A percentile compares a stretch with the other conserved stretches of the same genome.
Evolutionary conservation across 2,888 invertebrate species (phyloP).

Genomic region (Leptinotarsa peninsularis): DNA sequence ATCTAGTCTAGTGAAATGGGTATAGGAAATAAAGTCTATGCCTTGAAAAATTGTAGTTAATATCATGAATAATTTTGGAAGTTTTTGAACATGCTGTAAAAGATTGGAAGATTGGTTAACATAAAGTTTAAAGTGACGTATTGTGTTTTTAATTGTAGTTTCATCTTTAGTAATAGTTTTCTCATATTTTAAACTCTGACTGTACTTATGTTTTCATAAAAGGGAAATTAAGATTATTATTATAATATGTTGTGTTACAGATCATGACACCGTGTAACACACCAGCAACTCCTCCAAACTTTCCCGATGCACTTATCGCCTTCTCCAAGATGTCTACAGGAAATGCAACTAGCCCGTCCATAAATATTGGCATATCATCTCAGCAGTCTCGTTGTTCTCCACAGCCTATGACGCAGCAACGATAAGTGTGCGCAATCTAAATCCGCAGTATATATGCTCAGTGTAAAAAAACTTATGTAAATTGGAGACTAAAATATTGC

Average conservation of each 20-base stretch:
- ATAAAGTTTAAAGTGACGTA: too few species aligned
- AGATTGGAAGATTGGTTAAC: too few species aligned
- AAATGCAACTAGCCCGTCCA: conserved; percentile 68
- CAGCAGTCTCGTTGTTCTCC: conserved; percentile 60
- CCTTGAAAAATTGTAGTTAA: too few species aligned
- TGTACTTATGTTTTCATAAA: too few species aligned
- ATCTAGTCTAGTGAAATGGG: too few species aligned
- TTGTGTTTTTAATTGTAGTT: too few species aligned
- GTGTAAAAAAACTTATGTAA: conserved; percentile 49
- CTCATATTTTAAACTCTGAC: too few species aligned
- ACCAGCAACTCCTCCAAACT: conserved; percentile 94
- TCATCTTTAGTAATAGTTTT: too few species aligned
- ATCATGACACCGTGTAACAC: conserved; percentile 94
- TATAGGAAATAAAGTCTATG: too few species aligned
- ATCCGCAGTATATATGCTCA: conserved; percentile 47
- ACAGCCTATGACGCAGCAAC: conserved; percentile 55
- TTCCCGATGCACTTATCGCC: conserved; percentile 89
- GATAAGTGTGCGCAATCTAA: conserved; percentile 43
- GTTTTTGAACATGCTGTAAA: too few species aligned
- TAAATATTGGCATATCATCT: conserved; percentile 63
- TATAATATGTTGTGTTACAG: conserved; percentile 67
- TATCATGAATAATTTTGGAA: too few species aligned
- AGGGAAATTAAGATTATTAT: too few species aligned
- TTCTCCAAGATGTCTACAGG: conserved; percentile 88
- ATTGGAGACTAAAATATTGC: conserved; percentile 47